Evolutionary conservation across 2,113 vertebrate species (phyloP).

Genomic region (Atherinomorus stipes): DNA sequence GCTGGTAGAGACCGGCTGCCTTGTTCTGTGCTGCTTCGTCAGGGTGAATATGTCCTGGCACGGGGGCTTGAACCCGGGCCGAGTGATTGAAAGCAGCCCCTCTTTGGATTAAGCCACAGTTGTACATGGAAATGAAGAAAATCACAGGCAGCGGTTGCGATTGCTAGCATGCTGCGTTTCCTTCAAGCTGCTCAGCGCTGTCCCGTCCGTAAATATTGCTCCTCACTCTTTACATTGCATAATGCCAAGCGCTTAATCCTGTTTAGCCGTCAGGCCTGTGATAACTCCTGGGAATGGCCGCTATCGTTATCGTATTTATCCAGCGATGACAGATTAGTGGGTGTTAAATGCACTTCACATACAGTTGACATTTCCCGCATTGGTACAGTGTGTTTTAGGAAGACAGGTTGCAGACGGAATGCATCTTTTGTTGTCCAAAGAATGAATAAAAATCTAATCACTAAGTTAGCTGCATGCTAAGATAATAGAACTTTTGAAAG

Average conservation of each 20-base stretch:
- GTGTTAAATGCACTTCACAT: conserved; percentile 72
- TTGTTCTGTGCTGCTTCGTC: conserved; percentile 50
- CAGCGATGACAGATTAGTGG: conserved; percentile 78
- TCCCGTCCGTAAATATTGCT: conserved; percentile 37
- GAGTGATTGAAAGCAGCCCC: conserved; percentile 38
- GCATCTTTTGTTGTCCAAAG: conserved; percentile 45
- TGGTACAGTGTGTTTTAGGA: conserved; percentile 45
- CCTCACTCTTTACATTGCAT: conserved; percentile 52
- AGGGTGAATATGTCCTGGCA: conserved; percentile 42
- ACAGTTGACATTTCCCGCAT: conserved; percentile 58
- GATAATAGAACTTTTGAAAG: conserved; percentile 54
- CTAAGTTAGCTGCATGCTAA: conserved; percentile 30
- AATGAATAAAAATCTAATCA: conserved; percentile 63
- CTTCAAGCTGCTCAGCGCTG: conserved; percentile 17
- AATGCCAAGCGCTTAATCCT: conserved; percentile 71
- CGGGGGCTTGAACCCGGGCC: conserved; percentile 45
- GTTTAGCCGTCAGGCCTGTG: conserved; percentile 65
- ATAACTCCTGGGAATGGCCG: conserved; percentile 65
- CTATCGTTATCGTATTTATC: conserved; percentile 77
- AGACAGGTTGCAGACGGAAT: conserved; percentile 38
- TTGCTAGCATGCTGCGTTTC: neutral
- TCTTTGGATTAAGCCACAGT: conserved; percentile 26
- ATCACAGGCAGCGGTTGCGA: neutral
- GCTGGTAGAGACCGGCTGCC: conserved; percentile 38
- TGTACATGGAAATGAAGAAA: conserved; percentile 11